Percentiles rank a stretch among this genome's conserved stretches.
Conservation (phyloP, 1,140 invertebrate genomes). For the Pararge aegeria region DNA sequence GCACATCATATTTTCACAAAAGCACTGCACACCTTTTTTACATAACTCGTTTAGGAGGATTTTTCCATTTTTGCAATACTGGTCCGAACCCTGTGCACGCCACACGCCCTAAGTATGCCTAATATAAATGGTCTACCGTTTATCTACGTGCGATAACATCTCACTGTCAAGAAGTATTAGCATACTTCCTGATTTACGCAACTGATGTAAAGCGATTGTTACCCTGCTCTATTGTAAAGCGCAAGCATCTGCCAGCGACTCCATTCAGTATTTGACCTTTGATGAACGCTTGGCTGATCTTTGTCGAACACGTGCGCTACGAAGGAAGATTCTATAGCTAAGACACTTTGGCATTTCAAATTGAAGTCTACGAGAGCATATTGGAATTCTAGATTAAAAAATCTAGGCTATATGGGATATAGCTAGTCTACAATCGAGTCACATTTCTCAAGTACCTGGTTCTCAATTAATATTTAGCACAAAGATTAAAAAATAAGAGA, state of each 20-base stretch:
- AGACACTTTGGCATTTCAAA: conserved; percentile 38
- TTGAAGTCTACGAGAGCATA: conserved; percentile 19
- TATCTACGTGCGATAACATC: too few relatives aligned
- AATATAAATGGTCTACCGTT: too few relatives aligned
- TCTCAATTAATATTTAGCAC: too few relatives aligned
- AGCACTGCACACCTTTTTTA: too few relatives aligned
- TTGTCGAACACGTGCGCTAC: conserved; percentile 46
- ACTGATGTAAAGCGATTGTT: conserved; percentile 33
- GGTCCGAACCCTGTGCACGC: too few relatives aligned
- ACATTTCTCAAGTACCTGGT: too few relatives aligned
- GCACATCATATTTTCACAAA: too few relatives aligned
- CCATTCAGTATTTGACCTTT: conserved; percentile 42
- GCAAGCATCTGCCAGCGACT: conserved; percentile 37
- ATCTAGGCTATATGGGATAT: background rate
- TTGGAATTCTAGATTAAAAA: conserved; percentile 8
- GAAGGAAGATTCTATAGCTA: conserved; percentile 32
- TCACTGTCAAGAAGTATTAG: background rate
- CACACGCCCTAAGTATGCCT: too few relatives aligned
- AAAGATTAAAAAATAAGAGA: too few relatives aligned
- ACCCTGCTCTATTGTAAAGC: conserved; percentile 33
- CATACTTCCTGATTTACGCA: conserved; percentile 28
- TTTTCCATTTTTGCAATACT: too few relatives aligned
- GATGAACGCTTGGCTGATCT: conserved; percentile 30
- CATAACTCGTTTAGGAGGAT: too few relatives aligned
- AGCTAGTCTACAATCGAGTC: too few relatives aligned